Evolutionary conservation across 2,888 invertebrate species (phyloP).

Genomic region (Ochropleura leucogaster): DNA sequence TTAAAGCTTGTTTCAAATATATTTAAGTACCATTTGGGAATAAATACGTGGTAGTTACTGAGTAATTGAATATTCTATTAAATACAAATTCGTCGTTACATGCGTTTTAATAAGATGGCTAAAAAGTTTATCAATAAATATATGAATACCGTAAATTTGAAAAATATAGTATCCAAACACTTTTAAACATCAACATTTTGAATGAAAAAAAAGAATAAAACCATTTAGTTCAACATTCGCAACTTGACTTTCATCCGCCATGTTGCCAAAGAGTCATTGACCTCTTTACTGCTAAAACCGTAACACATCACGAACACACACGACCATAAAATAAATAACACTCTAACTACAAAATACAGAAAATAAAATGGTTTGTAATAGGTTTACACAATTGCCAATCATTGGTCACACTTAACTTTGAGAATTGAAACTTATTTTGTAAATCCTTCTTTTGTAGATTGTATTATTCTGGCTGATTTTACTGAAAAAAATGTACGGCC

Average conservation of each 20-base stretch:
- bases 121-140: not conserved
- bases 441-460: not conserved
- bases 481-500: not conserved
- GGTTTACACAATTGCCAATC: constrained; percentile 29
- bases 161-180: not conserved
- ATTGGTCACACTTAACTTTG: not conserved
- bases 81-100: not conserved
- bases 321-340: constrained; percentile 42
- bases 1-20: not conserved
- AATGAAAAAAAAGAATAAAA: constrained; percentile 33
- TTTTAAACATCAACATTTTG: not conserved
- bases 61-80: too few relatives aligned
- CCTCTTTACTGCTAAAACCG: constrained; percentile 62
- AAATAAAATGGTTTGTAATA: constrained; percentile 13
- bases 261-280: constrained; percentile 52
- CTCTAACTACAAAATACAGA: constrained; percentile 24
- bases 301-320: constrained; percentile 54
- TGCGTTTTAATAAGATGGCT: not conserved
- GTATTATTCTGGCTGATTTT: not conserved
- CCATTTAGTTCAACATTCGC: constrained; percentile 31
- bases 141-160: not conserved
- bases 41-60: not conserved
- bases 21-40: not conserved
- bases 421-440: constrained; percentile 8
- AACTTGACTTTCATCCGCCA: constrained; percentile 51